These are phyloP conservation scores for Hymenochirus boettgeri DNA, from an alignment of 2,113 vertebrate genomes.

Conservation along the genomic window DNA sequence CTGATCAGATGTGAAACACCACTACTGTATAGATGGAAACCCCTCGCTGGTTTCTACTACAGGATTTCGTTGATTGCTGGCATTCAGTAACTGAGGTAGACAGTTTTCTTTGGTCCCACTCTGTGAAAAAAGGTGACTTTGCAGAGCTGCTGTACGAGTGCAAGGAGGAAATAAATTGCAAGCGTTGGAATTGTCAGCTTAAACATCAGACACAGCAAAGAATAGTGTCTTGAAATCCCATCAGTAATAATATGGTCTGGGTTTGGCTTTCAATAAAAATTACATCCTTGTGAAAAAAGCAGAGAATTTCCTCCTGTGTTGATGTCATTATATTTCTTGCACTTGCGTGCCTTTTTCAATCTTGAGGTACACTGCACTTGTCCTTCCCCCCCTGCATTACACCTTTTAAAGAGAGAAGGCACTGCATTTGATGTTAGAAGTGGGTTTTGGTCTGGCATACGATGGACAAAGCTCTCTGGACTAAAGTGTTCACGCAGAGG, in stretches of 20 bases:
- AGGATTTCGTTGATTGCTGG: neutral
- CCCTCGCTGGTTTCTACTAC: neutral
- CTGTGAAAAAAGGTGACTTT: constrained; percentile 53
- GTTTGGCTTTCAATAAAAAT: constrained; percentile 20
- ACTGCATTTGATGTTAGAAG: constrained; percentile 70
- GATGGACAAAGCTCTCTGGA: constrained; percentile 71
- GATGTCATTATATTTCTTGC: too few relatives aligned
- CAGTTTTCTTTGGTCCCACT: neutral
- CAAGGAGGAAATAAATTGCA: constrained; percentile 72
- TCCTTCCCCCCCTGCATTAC: constrained; percentile 44
- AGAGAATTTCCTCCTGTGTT: too few relatives aligned
- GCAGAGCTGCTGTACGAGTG: constrained; percentile 76
- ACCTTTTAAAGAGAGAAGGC: constrained; percentile 67
- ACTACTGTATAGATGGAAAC: neutral
- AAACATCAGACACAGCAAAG: constrained; percentile 57
- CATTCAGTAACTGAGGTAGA: neutral
- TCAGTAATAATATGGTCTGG: constrained; percentile 18
- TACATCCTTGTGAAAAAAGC: too few relatives aligned
- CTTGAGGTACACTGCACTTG: constrained; percentile 52
- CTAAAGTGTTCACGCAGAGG: constrained; percentile 75
- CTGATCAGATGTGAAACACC: neutral
- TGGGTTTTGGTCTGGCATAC: constrained; percentile 68
- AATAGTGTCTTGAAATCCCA: constrained; percentile 43
- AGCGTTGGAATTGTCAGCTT: constrained; percentile 58
- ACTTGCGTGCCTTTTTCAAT: constrained; percentile 7